These are phyloP conservation scores for Toxotes lorentzi DNA, from an alignment of 2,797 vertebrate genomes.

Conservation along the genomic window DNA sequence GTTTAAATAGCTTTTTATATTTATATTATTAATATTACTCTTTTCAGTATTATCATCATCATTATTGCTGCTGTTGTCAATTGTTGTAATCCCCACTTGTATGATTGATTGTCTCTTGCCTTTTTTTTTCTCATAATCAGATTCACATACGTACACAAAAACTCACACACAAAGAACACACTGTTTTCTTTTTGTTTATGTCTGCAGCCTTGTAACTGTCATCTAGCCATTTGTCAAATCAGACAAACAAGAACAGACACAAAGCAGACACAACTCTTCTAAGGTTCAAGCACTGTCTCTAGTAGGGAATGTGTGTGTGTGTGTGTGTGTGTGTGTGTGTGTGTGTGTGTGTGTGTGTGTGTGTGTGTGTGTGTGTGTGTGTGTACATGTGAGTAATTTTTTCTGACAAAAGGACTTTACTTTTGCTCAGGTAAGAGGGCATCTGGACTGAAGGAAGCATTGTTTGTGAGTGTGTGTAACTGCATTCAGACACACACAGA, in stretches of 20 bases:
- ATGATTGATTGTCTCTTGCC: neutral
- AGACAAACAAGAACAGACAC: conserved; percentile 23
- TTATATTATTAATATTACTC: no score
- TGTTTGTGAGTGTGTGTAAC: conserved; percentile 23
- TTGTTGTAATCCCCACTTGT: no score
- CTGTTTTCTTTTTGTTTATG: conserved; percentile 47
- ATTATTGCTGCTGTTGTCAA: no score
- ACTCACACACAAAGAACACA: conserved; percentile 1
- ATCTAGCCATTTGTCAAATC: conserved; percentile 15
- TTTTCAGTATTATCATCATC: no score
- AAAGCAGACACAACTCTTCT: conserved; percentile 35
- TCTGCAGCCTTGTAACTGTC: conserved; percentile 26
- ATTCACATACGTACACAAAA: neutral
- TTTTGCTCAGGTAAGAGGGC: conserved; percentile 23
- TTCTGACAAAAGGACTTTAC: conserved; percentile 31
- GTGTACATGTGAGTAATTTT: conserved; percentile 6
- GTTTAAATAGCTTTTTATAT: no score
- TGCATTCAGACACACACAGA: conserved; percentile 35
- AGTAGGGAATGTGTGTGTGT: neutral
- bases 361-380: neutral
- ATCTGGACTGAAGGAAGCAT: conserved; percentile 28
- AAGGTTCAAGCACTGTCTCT: conserved; percentile 15
- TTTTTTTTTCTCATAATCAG: neutral
- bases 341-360: neutral
- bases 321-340: neutral